Conservation (phyloP, 1,140 invertebrate species). For the Calephelis nemesis region DNA sequence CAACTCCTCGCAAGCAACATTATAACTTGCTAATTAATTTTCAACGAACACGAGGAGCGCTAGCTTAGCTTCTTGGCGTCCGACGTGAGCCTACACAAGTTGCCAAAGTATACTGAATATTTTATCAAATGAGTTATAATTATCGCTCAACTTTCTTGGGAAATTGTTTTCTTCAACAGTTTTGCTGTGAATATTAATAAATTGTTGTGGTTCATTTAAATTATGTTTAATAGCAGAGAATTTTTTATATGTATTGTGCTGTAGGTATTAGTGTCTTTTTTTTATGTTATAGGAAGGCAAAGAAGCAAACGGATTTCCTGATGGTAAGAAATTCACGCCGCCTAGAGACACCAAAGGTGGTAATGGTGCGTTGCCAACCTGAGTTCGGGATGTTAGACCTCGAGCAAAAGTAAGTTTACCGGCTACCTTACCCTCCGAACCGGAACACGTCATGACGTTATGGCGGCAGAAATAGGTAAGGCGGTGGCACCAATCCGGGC, state of each 20-base stretch:
- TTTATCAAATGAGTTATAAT: conserved; percentile 19
- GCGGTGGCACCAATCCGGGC: too few relatives aligned
- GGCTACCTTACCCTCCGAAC: too few relatives aligned
- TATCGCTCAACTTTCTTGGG: conserved; percentile 8
- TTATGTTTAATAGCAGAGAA: not conserved
- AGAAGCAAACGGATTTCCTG: too few relatives aligned
- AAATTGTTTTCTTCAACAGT: conserved; percentile 12
- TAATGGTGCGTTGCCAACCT: too few relatives aligned
- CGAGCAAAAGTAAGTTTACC: too few relatives aligned
- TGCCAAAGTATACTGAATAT: conserved; percentile 13
- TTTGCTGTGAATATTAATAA: conserved; percentile 8
- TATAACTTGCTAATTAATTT: conserved; percentile 36
- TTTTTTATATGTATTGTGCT: not conserved
- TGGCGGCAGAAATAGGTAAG: too few relatives aligned
- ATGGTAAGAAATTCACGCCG: too few relatives aligned
- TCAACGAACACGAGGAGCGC: conserved; percentile 27
- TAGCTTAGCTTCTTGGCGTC: conserved; percentile 29
- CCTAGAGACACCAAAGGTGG: too few relatives aligned
- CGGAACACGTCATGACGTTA: too few relatives aligned
- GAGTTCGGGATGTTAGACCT: too few relatives aligned
- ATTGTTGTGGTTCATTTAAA: not conserved
- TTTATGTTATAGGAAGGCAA: too few relatives aligned
- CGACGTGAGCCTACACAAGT: conserved; percentile 25
- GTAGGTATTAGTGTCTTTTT: not conserved
- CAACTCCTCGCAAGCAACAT: conserved; percentile 24